Base-by-base conservation (phyloP, 2,797 vertebrate species). In the Erethizon dorsatum region DNA sequence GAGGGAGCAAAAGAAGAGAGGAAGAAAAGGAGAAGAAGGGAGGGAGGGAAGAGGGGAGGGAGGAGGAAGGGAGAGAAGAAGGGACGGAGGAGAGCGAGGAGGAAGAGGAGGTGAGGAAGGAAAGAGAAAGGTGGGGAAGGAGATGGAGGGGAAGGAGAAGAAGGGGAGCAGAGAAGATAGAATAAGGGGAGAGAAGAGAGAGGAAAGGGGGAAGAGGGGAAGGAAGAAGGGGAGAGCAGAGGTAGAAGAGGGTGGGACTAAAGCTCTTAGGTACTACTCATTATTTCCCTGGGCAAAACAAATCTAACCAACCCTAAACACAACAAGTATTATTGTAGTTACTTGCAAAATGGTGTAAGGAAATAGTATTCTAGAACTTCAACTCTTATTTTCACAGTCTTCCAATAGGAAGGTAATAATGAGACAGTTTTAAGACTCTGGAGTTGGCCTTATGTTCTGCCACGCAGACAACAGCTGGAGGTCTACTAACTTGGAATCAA, bases 401-500 rank as follows among this genome's bases (percentile, higher is more conserved):
- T 52, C 59, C 57, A 67, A 37, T 6, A 82, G 52, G 14, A 96
- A 96, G 57, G 8, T 24, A 26, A 24, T 83, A 92, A 63, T 31
- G 37, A 90, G 47, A 88, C 1, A 88, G 65, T 24, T 84, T 94
- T 84, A 85, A 83, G 82, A 90, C 45, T 67, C 6, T 37, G 28
- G 61, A 33, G 67, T 8, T 79, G 56, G 79, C 92, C 5, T 88
- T 80, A 37, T 73, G 90, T 0, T 7, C 0, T 88, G 20, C 7
- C 88, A 96, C 12, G 9, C 83, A 78, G 11, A 96, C 22, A 91
- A 96, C 83, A 26, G 87, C n/a, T 92, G 56, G 28, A 94, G 37
- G 85, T 18, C 1, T 94, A 95, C 9, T 84, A 54, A 86, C 89
- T 59, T 85, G 90, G 2, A 97, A 92, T 93, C 95, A 96, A 83